A percentile compares a stretch with the other conserved stretches of the same genome.
These are phyloP conservation scores for Coenonympha arcania DNA, from an alignment of 2,888 invertebrate species.

Conservation along the genomic window DNA sequence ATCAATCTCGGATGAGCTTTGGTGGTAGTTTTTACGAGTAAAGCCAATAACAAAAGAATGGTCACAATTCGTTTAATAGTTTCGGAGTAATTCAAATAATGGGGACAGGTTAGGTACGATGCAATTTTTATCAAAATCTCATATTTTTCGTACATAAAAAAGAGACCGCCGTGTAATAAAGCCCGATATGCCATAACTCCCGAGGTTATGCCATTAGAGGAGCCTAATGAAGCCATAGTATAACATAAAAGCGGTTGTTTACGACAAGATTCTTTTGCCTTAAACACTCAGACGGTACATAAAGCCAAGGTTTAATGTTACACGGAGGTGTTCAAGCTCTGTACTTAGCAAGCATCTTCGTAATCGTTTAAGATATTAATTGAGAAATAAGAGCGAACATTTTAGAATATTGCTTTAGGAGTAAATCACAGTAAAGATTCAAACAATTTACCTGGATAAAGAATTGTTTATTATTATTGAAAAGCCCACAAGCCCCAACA, in stretches of 20 bases:
- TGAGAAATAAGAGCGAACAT: not conserved
- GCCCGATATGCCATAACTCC: slow-evolving; percentile 32
- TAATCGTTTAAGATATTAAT: not conserved
- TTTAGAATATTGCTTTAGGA: not conserved
- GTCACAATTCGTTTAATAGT: too few species aligned
- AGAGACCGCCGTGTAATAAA: slow-evolving; percentile 13
- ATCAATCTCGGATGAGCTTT: too few species aligned
- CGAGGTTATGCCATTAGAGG: slow-evolving; percentile 36
- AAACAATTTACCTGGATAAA: too few species aligned
- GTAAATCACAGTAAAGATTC: not conserved
- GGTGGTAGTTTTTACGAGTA: too few species aligned
- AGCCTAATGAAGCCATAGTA: slow-evolving; percentile 53
- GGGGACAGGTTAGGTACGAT: not conserved
- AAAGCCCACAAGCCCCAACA: too few species aligned
- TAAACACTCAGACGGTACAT: slow-evolving; percentile 43
- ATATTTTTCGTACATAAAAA: slow-evolving; percentile 2
- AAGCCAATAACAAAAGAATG: too few species aligned
- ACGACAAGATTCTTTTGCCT: slow-evolving; percentile 49
- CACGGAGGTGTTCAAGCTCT: slow-evolving; percentile 26
- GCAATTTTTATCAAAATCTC: too few species aligned
- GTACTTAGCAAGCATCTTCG: not conserved
- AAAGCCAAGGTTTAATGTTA: slow-evolving; percentile 50
- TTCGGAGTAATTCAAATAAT: too few species aligned
- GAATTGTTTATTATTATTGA: too few species aligned
- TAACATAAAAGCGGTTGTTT: slow-evolving; percentile 51